These are phyloP conservation scores for Gallinago solitaria DNA, from an alignment of 2,797 vertebrate genomes.

Conservation along the genomic window DNA sequence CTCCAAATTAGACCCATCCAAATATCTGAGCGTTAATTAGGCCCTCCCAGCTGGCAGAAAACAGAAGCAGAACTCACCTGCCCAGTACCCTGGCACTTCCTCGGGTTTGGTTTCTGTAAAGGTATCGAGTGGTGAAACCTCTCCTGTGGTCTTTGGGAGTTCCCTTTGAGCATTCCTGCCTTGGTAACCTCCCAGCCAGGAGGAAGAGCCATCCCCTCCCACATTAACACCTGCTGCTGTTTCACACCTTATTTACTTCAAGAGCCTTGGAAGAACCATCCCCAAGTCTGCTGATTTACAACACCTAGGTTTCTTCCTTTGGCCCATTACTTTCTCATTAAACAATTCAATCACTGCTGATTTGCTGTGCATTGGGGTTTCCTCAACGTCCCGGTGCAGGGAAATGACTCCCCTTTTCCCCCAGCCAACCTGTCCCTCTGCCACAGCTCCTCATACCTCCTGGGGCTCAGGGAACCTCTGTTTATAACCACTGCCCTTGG, in stretches of 20 bases:
- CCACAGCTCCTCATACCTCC: not conserved
- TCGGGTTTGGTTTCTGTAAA: not conserved
- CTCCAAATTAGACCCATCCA: not conserved
- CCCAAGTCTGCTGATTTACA: not conserved
- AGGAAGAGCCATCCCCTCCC: not conserved
- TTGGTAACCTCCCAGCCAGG: not conserved
- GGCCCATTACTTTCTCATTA: not conserved
- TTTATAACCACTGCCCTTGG: not conserved
- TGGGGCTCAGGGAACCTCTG: not conserved
- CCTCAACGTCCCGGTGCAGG: not conserved
- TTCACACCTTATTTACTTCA: not conserved
- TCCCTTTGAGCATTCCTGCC: not conserved
- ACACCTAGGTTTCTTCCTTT: not conserved
- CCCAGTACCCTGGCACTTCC: not conserved
- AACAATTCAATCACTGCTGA: not conserved
- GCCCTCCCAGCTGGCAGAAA: not conserved
- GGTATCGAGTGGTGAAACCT: fast-evolving
- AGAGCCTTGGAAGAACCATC: not conserved
- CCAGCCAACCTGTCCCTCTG: not conserved
- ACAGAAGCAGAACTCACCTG: not conserved
- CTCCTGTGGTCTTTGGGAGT: not conserved
- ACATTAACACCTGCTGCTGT: not conserved
- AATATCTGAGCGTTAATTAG: not conserved
- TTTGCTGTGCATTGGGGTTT: not conserved
- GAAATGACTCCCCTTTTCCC: not conserved